phyloP scores from a whole-genome alignment of 1,140 invertebrate species.

The Branchinecta lynchi region DNA sequence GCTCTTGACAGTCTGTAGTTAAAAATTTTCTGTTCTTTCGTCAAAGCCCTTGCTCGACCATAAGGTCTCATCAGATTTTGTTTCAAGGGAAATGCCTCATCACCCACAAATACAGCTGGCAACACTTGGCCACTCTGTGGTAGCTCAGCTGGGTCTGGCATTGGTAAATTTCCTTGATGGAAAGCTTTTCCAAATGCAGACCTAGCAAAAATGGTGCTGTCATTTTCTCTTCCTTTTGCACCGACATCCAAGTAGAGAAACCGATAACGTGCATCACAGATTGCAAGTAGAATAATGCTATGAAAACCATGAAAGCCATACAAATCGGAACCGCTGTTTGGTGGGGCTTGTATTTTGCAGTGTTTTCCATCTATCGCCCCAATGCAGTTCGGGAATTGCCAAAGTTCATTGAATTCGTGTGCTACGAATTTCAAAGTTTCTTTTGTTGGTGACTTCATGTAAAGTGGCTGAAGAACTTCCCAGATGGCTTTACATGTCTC shows the following conservation, averaged over 20 bases:
- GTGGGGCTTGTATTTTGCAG: conserved; percentile 28
- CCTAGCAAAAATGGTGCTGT: conserved; percentile 27
- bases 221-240: conserved; percentile 27
- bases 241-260: conserved; percentile 31
- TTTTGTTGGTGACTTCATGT: conserved; percentile 18
- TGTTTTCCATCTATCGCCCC: conserved; percentile 34
- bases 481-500: conserved; percentile 24
- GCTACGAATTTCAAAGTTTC: conserved; percentile 26
- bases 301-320: conserved; percentile 23
- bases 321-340: conserved; percentile 23
- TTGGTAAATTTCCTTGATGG: conserved; percentile 20
- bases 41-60: conserved; percentile 19
- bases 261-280: conserved; percentile 31
- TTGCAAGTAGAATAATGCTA: conserved; percentile 28
- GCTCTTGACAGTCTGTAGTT: conserved; percentile 26
- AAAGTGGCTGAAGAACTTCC: conserved; percentile 21
- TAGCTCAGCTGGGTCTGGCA: conserved; percentile 23
- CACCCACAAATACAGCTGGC: conserved; percentile 28
- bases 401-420: conserved; percentile 27
- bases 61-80: conserved; percentile 31
- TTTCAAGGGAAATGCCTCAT: conserved; percentile 31
- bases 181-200: conserved; percentile 24
- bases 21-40: conserved; percentile 25
- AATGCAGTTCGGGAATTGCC: conserved; percentile 30
- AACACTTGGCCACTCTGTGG: conserved; percentile 21